Evolutionary conservation across 92 coral and sea anemone genomes (phyloP).

Genomic region (Epizoanthus fatuus): DNA sequence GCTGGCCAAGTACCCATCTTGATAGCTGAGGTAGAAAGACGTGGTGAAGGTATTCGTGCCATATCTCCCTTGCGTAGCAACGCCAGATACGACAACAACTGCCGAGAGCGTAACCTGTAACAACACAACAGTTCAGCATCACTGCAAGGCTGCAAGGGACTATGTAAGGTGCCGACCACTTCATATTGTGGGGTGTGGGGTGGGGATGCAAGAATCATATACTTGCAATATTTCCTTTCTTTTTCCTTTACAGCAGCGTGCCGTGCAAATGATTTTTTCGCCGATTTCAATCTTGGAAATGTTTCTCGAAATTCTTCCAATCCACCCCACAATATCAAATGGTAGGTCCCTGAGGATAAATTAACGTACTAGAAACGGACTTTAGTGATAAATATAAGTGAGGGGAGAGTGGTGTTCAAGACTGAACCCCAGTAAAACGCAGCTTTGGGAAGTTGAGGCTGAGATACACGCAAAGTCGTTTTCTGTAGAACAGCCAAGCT

Average conservation of each 20-base stretch:
- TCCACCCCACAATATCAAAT: too few species aligned
- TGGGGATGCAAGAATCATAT: not conserved
- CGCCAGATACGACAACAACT: slow-evolving; percentile 7
- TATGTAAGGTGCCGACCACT: too few species aligned
- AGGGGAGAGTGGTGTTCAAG: not conserved
- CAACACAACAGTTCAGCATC: not conserved
- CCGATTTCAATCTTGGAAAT: too few species aligned
- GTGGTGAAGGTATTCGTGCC: slow-evolving; percentile 6
- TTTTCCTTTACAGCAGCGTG: not conserved
- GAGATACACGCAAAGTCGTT: too few species aligned
- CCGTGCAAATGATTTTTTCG: too few species aligned
- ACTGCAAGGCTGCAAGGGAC: too few species aligned
- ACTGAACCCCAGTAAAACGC: too few species aligned
- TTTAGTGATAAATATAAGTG: not conserved
- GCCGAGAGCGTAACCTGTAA: slow-evolving; percentile 17
- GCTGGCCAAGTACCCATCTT: slow-evolving; percentile 1
- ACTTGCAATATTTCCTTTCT: too few species aligned
- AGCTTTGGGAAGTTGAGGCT: too few species aligned
- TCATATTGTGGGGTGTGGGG: too few species aligned
- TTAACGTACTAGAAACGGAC: not conserved
- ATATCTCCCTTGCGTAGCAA: slow-evolving; percentile 24
- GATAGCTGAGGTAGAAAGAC: slow-evolving; percentile 29
- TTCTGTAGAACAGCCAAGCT: too few species aligned
- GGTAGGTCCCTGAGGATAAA: not conserved
- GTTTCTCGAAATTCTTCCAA: too few species aligned